A percentile compares a stretch with the other conserved stretches of the same genome.
phyloP scores from a whole-genome alignment of 2,888 invertebrate genomes.

The Scaptomyza reducta region DNA sequence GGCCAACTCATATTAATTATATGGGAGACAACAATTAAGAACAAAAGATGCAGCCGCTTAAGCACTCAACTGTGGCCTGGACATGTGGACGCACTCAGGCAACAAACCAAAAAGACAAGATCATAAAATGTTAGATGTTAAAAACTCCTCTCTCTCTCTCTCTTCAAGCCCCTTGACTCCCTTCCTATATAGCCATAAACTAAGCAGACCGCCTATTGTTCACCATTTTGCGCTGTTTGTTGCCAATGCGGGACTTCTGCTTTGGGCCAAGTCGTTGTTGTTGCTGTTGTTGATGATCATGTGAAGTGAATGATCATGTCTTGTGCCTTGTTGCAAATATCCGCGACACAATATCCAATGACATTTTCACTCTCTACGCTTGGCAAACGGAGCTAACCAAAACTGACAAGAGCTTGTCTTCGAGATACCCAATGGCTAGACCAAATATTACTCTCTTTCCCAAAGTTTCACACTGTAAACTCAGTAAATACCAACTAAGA shows the following conservation, averaged over 20 bases:
- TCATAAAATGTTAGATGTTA: conserved; percentile 60
- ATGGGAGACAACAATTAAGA: conserved; percentile 47
- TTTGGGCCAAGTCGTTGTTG: conserved; percentile 22
- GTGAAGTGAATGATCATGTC: conserved; percentile 35
- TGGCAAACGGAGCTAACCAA: conserved; percentile 36
- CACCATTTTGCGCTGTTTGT: conserved; percentile 7
- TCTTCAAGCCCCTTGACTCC: neutral
- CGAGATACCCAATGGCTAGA: neutral
- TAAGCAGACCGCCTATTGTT: conserved; percentile 37
- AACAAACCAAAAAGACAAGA: conserved; percentile 47
- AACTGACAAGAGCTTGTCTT: neutral
- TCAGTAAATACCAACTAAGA: too few relatives aligned
- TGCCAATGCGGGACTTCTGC: conserved; percentile 58
- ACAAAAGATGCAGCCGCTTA: conserved; percentile 42
- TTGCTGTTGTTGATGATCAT: conserved; percentile 23
- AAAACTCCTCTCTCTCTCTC: neutral
- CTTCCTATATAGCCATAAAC: neutral
- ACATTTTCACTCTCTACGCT: conserved; percentile 73
- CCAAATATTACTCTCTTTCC: too few relatives aligned
- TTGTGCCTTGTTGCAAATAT: conserved; percentile 59
- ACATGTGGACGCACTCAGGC: conserved; percentile 46
- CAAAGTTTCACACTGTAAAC: too few relatives aligned
- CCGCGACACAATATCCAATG: conserved; percentile 78
- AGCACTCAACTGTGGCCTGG: conserved; percentile 44
- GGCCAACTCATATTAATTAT: conserved; percentile 74